Base-by-base conservation (phyloP, 2,888 invertebrate species). In the Resseliella maxima region DNA sequence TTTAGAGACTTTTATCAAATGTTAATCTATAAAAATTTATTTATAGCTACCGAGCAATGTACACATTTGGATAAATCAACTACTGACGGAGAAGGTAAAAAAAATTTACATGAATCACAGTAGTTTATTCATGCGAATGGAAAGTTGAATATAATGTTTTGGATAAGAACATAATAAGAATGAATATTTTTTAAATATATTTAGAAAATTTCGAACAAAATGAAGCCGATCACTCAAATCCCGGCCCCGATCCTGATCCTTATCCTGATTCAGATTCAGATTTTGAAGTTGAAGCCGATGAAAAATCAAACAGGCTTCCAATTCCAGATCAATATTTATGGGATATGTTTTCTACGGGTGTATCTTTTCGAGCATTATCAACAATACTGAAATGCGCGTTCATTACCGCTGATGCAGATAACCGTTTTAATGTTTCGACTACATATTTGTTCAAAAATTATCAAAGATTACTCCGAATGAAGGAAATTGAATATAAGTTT, bases 401-500 rank as follows among this genome's bases (percentile, higher is more conserved):
- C 12, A 1, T 0, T 24, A 0, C 12, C 6, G 38, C 10, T 6
- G n/a, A 24, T 38, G 12, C 2, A 1, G 24, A 83, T 1, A 36
- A 83, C 3, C 36, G n/a, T n/a, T 83, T n/a, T 12, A 3, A 83
- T 38, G n/a, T n/a, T 1, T 83, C 83, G 21, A 10, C 3, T 1
- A 21, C 83, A 38, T 24, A 83, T 38, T 38, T 83, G 8, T 83
- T 83, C 41, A 36, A 83, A n/a, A 83, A 83, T 0, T 83, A 83
- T 38, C 36, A 83, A 18, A 15, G 24, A 21, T 2, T 83, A 0
- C 8, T n/a, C 5, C 36, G n/a, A 38, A 24, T 1, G 12, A 83
- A 83, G 38, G 83, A 83, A 31, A n/a, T 8, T 24, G 38, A 2
- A n/a, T 83, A 83, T n/a, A n/a, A 38, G n/a, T 0, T 0, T 5